Conservation (phyloP, 2,797 vertebrate genomes). For the Aplochiton taeniatus region DNA sequence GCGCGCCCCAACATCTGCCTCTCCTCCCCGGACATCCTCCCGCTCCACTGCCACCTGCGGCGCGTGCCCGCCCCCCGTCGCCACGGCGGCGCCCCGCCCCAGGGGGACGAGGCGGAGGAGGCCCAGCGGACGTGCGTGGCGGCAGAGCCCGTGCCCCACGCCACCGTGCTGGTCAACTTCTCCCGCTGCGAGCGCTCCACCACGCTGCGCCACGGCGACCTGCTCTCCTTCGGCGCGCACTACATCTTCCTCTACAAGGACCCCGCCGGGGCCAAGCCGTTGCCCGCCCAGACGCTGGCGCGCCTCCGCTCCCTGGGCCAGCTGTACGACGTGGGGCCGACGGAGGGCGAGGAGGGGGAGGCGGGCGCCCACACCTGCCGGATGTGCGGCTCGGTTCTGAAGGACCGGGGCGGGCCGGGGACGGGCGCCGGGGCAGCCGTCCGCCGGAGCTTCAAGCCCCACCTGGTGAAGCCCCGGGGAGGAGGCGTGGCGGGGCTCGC, state of each 20-base stretch:
- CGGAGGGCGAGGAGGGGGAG: conserved; percentile 50
- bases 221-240: conserved; percentile 90
- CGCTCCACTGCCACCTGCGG: conserved; percentile 87
- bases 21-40: conserved; percentile 90
- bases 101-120: neutral
- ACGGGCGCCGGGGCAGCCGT: conserved; percentile 35
- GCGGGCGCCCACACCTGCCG: conserved; percentile 66
- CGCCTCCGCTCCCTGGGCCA: conserved; percentile 78
- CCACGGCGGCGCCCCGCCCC: conserved; percentile 41
- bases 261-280: conserved; percentile 81
- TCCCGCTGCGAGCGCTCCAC: conserved; percentile 79
- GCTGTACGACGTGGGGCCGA: conserved; percentile 56
- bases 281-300: conserved; percentile 84
- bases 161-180: conserved; percentile 85
- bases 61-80: conserved; percentile 59
- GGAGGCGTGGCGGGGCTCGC: conserved; percentile 33
- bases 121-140: conserved; percentile 68
- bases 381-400: conserved; percentile 80
- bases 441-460: conserved; percentile 66
- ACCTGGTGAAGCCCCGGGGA: conserved; percentile 66
- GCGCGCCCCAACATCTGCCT: conserved; percentile 93
- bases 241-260: conserved; percentile 96
- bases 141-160: conserved; percentile 85
- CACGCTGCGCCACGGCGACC: conserved; percentile 87
- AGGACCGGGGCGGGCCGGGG: conserved; percentile 45